Conservation (phyloP, 2,888 invertebrate genomes). For the Zootermopsis nevadensis region DNA sequence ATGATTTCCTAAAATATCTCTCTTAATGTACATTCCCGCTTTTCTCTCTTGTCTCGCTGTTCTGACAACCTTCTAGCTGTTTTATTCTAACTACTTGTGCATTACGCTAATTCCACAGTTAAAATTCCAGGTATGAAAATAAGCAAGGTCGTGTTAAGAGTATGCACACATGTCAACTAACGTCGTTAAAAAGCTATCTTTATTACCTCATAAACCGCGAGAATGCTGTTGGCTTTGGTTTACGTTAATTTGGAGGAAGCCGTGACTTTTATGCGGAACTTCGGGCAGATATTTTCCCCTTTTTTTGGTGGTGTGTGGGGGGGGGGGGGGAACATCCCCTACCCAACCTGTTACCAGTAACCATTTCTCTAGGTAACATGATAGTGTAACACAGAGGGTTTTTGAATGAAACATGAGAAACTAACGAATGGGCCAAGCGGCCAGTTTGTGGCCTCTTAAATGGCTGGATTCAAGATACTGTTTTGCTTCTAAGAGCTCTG, state of each 20-base stretch:
- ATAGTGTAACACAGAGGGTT: not conserved
- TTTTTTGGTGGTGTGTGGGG: not conserved
- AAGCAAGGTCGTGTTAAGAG: constrained; percentile 7
- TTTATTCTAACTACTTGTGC: not conserved
- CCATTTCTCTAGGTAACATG: constrained; percentile 4
- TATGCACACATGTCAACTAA: constrained; percentile 19
- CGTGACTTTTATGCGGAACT: constrained; percentile 38
- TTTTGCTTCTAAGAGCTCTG: too few relatives aligned
- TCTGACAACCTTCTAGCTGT: not conserved
- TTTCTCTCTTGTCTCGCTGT: not conserved
- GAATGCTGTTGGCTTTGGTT: constrained; percentile 26
- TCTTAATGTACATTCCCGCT: not conserved
- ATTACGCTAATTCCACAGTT: constrained; percentile 32
- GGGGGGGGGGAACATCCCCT: not conserved
- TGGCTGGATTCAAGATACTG: too few relatives aligned
- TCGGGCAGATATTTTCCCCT: too few relatives aligned
- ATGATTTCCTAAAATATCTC: too few relatives aligned
- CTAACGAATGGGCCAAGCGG: too few relatives aligned
- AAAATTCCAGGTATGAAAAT: constrained; percentile 35
- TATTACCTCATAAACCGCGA: constrained; percentile 38
- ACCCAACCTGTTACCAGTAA: not conserved
- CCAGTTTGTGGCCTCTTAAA: not conserved
- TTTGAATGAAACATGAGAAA: constrained; percentile 40
- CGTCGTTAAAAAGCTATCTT: constrained; percentile 37
- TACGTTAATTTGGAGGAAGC: constrained; percentile 38